Evolutionary conservation across 2,888 invertebrate genomes (phyloP), one percentile per base, ranked within the genome.

Genomic region (Caenorhabditis drosophilae): DNA sequence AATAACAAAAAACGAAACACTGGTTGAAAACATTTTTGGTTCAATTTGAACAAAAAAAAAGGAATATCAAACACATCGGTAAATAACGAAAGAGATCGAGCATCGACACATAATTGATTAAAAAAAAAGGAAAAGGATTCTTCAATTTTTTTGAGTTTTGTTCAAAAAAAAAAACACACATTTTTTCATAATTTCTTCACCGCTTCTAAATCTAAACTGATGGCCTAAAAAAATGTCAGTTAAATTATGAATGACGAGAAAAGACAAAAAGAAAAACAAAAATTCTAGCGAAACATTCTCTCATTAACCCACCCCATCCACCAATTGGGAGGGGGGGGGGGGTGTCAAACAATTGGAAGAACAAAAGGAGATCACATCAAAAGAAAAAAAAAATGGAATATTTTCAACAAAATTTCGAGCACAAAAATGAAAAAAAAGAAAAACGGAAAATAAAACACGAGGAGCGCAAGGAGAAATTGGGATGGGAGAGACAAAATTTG

Each of bases 51-150:
- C 7, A 42, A 42, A 42, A 23, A 46, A 31, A 7, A n/a, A n/a
- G n/a, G n/a, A n/a, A n/a, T n/a, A n/a, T n/a, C n/a, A n/a, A n/a
- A 40, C 15, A 40, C 40, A 40, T 9, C 40, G 18, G 20, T 7
- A 16, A 40, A 40, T n/a, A 40, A 40, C n/a, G 44, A 44, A 22
- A 38, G 48, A 35, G 48, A 35, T 38, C 48, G 23, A 48, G 35
- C 23, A 48, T 38, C 36, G 16, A 48, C 48, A 38, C 36, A 35
- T 48, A 38, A 23, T 16, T 9, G n/a, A 22, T 40, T 20, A 40
- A 40, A 22, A 23, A 42, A 12, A 31, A 12, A 12, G 6, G 31
- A 9, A 31, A 31, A 31, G 31, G 31, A 31, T 31, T 12, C 6
- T 31, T 12, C 6, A 31, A 31, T 9, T 9, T 31, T 12, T 12